These are phyloP conservation scores for Hyperoplus immaculatus DNA, from an alignment of 2,797 vertebrate genomes.

Conservation along the genomic window DNA sequence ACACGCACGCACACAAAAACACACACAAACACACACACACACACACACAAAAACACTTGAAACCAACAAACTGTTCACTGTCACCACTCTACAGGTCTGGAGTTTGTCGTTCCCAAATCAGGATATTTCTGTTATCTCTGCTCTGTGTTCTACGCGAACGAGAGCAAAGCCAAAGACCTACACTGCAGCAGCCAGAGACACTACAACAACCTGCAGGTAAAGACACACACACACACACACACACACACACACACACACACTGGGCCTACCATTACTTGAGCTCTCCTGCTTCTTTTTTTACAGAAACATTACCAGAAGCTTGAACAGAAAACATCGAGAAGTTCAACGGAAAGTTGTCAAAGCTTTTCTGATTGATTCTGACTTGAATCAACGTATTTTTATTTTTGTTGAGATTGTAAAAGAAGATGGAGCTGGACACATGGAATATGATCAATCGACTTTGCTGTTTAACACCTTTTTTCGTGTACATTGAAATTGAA, in stretches of 20 bases:
- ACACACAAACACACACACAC: constrained; percentile 21
- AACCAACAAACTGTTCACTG: not conserved
- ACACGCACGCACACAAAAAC: not conserved
- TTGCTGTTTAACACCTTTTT: too few relatives aligned
- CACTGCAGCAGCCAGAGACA: constrained; percentile 89
- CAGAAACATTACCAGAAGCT: constrained; percentile 67
- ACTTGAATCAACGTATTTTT: too few relatives aligned
- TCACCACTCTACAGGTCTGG: constrained; percentile 57
- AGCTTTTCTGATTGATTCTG: constrained; percentile 46
- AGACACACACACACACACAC: not conserved
- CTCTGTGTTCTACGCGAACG: constrained; percentile 87
- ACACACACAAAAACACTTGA: not conserved
- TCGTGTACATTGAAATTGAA: too few relatives aligned
- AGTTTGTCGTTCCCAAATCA: constrained; percentile 63
- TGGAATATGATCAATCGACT: too few relatives aligned
- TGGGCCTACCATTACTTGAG: not conserved
- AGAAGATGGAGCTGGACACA: not conserved
- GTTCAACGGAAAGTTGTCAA: not conserved
- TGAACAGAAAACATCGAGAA: constrained; percentile 16
- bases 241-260: not conserved
- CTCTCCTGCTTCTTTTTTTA: not conserved
- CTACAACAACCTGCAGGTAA: constrained; percentile 89
- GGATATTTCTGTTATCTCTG: constrained; percentile 88
- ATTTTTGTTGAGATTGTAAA: not conserved
- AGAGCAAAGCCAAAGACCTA: constrained; percentile 81